Base-by-base conservation (phyloP, 2,888 invertebrate genomes). In the Polymixis flavicincta region DNA sequence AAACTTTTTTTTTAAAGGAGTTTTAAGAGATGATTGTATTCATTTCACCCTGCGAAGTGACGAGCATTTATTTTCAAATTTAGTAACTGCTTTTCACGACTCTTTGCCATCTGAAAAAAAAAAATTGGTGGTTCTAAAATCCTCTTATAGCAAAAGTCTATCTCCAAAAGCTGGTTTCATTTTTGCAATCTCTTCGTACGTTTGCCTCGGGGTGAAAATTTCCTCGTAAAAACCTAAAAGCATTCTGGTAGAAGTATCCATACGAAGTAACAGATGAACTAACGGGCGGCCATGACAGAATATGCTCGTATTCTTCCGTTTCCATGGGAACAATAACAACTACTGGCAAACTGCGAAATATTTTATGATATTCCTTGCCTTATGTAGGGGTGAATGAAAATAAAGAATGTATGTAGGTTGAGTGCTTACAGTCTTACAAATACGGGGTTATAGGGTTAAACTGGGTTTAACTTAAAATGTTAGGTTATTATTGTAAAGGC, bases 211-310 rank as follows among this genome's bases (percentile, higher is more conserved):
- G 78, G 69, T 22, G 54, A 57, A 71, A 69, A n/a, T 64, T 66
- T 61, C 64, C 64, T 84, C 54, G 70, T 71, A 57, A 84, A 80
- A 82, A 71, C 74, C 64, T 85, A 77, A 83, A 85, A 85, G 69
- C 85, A 71, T 81, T 73, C 71, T 71, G 61, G 50, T 75, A 57
- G 64, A 67, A 64, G 84, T 68, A 65, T 65, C 71, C 65, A 75
- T 81, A 73, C 42, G 63, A 59, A 71, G 70, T 85, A 74, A 82
- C 78, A 84, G 83, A 85, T 83, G 76, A 83, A 71, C 76, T 63
- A 71, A 85, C 71, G 61, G 59, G 57, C 59, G 28, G 54, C 61
- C 59, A 60, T 83, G 85, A 85, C 83, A 76, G 85, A 59, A 68
- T 61, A 52, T 71, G 45, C 72, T 63, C 54, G 42, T 45, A 65